These are phyloP conservation scores for Mormoops blainvillei DNA, from an alignment of 2,113 vertebrate genomes.

Conservation along the genomic window DNA sequence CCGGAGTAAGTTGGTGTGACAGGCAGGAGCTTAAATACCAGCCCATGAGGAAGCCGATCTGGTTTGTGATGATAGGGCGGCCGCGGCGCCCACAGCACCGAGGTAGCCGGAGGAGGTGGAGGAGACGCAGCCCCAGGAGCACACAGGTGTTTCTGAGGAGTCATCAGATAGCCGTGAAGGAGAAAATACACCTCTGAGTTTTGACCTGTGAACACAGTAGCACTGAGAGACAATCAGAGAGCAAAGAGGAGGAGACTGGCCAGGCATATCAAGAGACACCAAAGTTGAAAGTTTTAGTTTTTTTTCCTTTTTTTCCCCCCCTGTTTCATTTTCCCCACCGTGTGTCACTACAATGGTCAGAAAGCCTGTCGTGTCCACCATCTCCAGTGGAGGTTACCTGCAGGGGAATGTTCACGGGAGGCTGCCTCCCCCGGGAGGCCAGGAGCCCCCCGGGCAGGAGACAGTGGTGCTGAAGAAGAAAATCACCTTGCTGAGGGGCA, in stretches of 20 bases:
- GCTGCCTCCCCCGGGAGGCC: constrained; percentile 50
- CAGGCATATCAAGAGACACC: constrained; percentile 38
- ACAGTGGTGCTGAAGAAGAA: constrained; percentile 92
- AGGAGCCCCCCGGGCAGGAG: constrained; percentile 48
- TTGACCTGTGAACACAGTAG: constrained; percentile 58
- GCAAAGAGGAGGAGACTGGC: constrained; percentile 11
- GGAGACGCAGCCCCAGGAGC: background rate
- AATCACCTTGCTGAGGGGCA: constrained; percentile 91
- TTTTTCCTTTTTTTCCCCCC: background rate
- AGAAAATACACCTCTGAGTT: constrained; percentile 32
- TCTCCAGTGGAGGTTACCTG: constrained; percentile 75
- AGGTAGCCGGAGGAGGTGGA: background rate
- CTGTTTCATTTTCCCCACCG: background rate
- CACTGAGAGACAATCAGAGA: constrained; percentile 49
- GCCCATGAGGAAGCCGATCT: constrained; percentile 81
- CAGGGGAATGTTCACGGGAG: constrained; percentile 62
- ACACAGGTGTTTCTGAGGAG: constrained; percentile 77
- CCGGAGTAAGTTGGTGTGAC: constrained; percentile 83
- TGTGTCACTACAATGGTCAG: constrained; percentile 80
- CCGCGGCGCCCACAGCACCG: constrained; percentile 9
- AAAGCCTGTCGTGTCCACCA: constrained; percentile 71
- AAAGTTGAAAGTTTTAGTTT: constrained; percentile 62
- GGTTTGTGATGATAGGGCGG: constrained; percentile 78
- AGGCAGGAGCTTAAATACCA: constrained; percentile 83
- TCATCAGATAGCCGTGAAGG: constrained; percentile 5